Conservation (phyloP, 1,140 invertebrate species). For the Drosophila sturtevanti region DNA sequence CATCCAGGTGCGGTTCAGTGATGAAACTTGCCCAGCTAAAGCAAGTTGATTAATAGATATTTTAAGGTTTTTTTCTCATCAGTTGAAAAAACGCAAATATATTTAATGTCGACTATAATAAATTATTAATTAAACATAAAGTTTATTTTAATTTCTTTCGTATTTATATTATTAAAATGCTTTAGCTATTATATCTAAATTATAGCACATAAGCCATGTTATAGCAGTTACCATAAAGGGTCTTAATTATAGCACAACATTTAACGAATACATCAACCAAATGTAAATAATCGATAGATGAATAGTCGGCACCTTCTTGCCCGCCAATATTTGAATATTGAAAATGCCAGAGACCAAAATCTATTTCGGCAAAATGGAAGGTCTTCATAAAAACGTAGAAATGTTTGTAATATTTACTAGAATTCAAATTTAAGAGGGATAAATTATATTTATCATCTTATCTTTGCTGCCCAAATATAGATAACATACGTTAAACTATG, state of each 20-base stretch:
- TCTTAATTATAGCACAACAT: not conserved
- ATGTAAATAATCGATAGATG: not conserved
- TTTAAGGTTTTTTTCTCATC: not conserved
- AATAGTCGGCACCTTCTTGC: not conserved
- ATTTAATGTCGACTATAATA: no score
- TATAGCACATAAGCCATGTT: not conserved
- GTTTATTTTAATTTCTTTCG: no score
- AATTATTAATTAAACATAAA: no score
- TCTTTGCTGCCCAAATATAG: no score
- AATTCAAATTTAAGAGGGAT: no score
- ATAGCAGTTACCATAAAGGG: not conserved
- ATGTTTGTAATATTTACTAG: no score
- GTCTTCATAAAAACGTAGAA: no score
- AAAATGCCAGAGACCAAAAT: not conserved
- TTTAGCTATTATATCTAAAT: not conserved
- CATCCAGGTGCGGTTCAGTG: slow-evolving; percentile 50
- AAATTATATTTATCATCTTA: no score
- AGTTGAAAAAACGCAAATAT: no score
- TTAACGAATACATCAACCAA: not conserved
- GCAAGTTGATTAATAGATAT: not conserved
- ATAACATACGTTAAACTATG: no score
- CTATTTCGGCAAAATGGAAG: not conserved
- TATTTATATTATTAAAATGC: no score
- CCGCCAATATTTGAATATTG: not conserved
- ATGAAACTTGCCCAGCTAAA: slow-evolving; percentile 45